These are phyloP conservation scores for Xiphophorus couchianus DNA, from an alignment of 2,113 vertebrate genomes.

Conservation along the genomic window DNA sequence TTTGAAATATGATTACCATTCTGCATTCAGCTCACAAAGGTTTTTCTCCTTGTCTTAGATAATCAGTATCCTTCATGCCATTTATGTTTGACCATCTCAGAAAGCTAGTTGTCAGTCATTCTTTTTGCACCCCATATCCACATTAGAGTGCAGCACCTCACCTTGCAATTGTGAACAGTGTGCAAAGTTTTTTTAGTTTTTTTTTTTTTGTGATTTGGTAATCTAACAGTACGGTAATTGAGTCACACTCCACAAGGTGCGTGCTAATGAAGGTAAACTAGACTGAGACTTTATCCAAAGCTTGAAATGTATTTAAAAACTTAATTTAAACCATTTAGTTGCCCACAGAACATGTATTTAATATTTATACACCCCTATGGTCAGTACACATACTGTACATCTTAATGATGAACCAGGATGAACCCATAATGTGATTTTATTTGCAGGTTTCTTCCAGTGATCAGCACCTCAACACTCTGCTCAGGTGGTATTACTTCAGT, in stretches of 20 bases:
- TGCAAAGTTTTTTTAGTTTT: neutral
- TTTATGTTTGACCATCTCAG: conserved; percentile 8
- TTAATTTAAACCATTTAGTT: neutral
- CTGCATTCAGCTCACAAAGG: conserved; percentile 5
- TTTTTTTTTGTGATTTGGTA: neutral
- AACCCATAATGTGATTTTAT: neutral
- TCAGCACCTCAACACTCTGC: no score
- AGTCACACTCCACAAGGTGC: neutral
- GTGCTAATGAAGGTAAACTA: conserved; percentile 11
- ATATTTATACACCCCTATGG: conserved; percentile 6
- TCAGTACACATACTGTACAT: no score
- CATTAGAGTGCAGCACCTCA: neutral
- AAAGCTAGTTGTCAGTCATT: neutral
- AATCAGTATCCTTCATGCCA: neutral
- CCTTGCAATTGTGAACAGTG: neutral
- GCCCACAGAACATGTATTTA: neutral
- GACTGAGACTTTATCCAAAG: neutral
- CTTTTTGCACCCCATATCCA: neutral
- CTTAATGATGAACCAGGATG: no score
- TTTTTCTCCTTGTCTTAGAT: conserved; percentile 3
- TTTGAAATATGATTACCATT: neutral
- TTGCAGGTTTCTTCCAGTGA: no score
- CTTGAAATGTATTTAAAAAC: conserved; percentile 4
- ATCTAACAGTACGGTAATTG: conserved; percentile 2
- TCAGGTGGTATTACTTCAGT: no score